Conservation (phyloP, 2,797 vertebrate genomes). For the Lutjanus argentimaculatus region DNA sequence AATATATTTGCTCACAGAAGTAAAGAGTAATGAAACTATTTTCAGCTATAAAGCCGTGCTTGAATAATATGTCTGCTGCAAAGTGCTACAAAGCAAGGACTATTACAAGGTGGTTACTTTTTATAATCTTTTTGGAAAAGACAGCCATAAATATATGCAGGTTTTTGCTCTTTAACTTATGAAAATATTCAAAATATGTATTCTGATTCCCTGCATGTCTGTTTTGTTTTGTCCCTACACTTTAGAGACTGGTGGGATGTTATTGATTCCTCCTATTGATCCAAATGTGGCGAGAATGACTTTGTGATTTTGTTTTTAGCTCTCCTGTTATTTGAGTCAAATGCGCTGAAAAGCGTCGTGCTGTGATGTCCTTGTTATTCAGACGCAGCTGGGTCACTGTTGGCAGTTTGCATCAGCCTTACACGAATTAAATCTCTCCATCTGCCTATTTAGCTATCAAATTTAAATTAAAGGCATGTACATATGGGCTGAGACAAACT, state of each 20-base stretch:
- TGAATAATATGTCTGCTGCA: conserved; percentile 86
- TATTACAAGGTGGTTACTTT: conserved; percentile 88
- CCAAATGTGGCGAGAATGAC: conserved; percentile 28
- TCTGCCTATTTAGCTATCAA: neutral
- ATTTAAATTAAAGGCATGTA: conserved; percentile 33
- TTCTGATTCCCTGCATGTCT: conserved; percentile 47
- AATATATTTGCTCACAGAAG: conserved; percentile 81
- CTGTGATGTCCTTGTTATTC: conserved; percentile 33
- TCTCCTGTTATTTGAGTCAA: conserved; percentile 33
- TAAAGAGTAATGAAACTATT: conserved; percentile 88
- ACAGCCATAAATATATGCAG: conserved; percentile 82
- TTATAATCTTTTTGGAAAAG: conserved; percentile 86
- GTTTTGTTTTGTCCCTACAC: conserved; percentile 30
- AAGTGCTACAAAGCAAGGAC: conserved; percentile 86
- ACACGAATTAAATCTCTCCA: conserved; percentile 6
- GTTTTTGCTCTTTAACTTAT: conserved; percentile 62
- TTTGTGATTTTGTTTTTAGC: conserved; percentile 34
- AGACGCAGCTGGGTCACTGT: conserved; percentile 32
- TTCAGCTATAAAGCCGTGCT: conserved; percentile 83
- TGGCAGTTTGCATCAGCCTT: conserved; percentile 30
- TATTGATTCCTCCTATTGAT: conserved; percentile 54
- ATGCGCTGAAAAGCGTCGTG: conserved; percentile 13
- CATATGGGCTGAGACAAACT: conserved; percentile 17
- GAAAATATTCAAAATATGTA: conserved; percentile 49
- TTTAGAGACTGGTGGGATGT: conserved; percentile 8